Evolutionary conservation across 2,113 vertebrate genomes (phyloP).

Genomic region (Corythoichthys intestinalis): DNA sequence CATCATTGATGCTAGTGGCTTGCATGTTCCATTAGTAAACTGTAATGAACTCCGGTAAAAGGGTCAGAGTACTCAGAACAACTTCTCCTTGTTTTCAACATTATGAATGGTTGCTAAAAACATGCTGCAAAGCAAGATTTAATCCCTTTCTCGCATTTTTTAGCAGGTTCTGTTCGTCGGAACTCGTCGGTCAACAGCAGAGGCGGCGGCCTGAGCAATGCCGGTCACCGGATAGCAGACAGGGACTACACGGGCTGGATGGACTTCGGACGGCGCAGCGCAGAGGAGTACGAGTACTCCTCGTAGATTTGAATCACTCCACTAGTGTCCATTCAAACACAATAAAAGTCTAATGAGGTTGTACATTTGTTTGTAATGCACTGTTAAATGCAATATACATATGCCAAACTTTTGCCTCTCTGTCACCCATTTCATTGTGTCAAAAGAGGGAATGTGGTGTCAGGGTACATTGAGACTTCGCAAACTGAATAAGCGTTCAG

Average conservation of each 20-base stretch:
- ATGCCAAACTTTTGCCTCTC: constrained; percentile 77
- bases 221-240: constrained; percentile 89
- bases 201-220: constrained; percentile 71
- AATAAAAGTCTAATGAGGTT: constrained; percentile 75
- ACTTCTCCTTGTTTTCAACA: not conserved
- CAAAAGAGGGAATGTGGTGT: constrained; percentile 38
- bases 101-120: not conserved
- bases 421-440: constrained; percentile 40
- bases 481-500: constrained; percentile 57
- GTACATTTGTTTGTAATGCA: constrained; percentile 82
- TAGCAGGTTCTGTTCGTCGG: constrained; percentile 79
- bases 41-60: not conserved
- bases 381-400: constrained; percentile 77
- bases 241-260: constrained; percentile 98
- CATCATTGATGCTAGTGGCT: not conserved
- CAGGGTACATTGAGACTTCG: constrained; percentile 38
- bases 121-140: too few species aligned
- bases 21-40: not conserved
- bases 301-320: constrained; percentile 66
- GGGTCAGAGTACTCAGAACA: not conserved
- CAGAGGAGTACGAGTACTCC: constrained; percentile 90
- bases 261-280: constrained; percentile 95
- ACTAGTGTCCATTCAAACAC: constrained; percentile 33
- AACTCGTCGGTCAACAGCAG: constrained; percentile 77
- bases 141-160: not conserved